phyloP scores from a whole-genome alignment of 2,113 vertebrate genomes.

The Mobula hypostoma region DNA sequence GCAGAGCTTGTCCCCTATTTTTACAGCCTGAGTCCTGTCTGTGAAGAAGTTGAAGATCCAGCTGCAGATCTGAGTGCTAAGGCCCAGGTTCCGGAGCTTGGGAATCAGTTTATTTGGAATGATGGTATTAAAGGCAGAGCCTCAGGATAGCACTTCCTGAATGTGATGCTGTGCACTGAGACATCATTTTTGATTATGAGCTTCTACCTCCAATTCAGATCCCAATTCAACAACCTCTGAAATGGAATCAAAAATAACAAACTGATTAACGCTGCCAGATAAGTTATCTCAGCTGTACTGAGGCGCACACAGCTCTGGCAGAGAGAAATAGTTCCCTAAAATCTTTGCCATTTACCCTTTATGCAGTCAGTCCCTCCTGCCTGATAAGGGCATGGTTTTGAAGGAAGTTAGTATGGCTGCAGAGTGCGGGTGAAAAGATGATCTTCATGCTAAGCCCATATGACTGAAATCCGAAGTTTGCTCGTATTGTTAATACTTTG shows the following conservation, averaged over 20 bases:
- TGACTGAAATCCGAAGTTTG: neutral
- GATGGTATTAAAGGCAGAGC: too few species aligned
- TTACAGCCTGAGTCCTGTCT: too few species aligned
- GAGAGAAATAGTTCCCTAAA: neutral
- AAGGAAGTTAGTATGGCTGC: neutral
- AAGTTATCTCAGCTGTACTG: neutral
- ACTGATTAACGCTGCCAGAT: neutral
- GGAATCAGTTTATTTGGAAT: too few species aligned
- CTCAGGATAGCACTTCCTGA: neutral
- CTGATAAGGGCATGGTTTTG: neutral
- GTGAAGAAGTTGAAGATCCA: too few species aligned
- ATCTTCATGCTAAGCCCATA: neutral
- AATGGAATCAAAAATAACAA: neutral
- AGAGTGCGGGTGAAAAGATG: neutral
- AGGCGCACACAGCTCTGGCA: too few species aligned
- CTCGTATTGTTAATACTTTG: neutral
- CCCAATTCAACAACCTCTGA: neutral
- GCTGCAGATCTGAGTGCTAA: too few species aligned
- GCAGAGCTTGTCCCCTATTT: too few species aligned
- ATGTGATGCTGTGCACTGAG: neutral
- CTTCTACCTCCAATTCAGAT: neutral
- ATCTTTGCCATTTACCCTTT: neutral
- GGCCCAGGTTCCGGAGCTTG: too few species aligned
- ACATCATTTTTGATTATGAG: neutral
- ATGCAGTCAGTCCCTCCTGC: neutral